These are phyloP conservation scores for Pomacea maculata DNA, from an alignment of 1,140 invertebrate species.

Conservation along the genomic window DNA sequence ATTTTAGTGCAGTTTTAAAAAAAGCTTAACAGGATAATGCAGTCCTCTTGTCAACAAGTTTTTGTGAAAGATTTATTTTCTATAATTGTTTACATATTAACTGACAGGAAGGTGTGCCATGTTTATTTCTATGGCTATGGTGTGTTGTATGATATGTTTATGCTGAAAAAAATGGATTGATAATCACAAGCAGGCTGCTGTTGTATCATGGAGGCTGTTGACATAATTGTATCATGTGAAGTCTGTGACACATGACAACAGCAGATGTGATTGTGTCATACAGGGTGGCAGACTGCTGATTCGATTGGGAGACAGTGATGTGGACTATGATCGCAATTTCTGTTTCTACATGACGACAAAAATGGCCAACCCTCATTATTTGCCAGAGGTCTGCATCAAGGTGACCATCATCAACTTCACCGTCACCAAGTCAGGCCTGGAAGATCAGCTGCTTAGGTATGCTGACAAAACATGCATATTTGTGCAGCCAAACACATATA, in stretches of 20 bases:
- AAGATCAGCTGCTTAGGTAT: constrained; percentile 81
- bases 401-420: constrained; percentile 68
- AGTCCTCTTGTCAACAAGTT: too few species aligned
- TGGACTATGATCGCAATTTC: constrained; percentile 74
- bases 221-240: too few species aligned
- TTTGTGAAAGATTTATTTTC: too few species aligned
- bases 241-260: background rate
- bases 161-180: too few species aligned
- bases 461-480: background rate
- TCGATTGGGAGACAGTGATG: constrained; percentile 64
- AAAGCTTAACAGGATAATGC: too few species aligned
- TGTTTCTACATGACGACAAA: constrained; percentile 67
- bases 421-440: constrained; percentile 73
- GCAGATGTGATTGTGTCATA: background rate
- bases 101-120: too few species aligned
- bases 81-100: too few species aligned
- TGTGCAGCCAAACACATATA: background rate
- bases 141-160: too few species aligned
- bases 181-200: too few species aligned
- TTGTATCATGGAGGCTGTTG: too few species aligned
- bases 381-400: constrained; percentile 66
- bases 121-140: too few species aligned
- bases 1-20: too few species aligned
- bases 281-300: constrained; percentile 64
- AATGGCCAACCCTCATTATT: constrained; percentile 66